Percentiles rank a stretch among this genome's conserved stretches.
Evolutionary conservation across 2,113 vertebrate genomes (phyloP).

Genomic region (Mastomys natalensis): DNA sequence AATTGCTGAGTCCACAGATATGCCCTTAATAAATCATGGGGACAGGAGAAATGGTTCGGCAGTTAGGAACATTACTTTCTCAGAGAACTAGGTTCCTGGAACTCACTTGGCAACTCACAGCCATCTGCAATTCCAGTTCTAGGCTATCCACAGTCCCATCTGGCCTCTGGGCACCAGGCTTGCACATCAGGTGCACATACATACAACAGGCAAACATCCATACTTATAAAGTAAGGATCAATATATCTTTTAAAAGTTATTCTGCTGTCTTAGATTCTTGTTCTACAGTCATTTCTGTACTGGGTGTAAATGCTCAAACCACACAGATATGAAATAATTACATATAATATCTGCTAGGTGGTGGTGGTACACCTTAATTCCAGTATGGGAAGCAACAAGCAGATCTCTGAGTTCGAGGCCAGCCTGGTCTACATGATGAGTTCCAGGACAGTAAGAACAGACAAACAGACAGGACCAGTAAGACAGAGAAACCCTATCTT

Average conservation of each 20-base stretch:
- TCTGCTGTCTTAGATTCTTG: neutral
- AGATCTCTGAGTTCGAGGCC: neutral
- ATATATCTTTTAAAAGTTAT: neutral
- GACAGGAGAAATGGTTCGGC: neutral
- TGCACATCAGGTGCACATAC: neutral
- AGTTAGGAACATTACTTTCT: neutral
- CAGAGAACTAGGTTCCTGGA: neutral
- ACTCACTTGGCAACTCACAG: neutral
- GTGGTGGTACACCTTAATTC: neutral
- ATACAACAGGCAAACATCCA: neutral
- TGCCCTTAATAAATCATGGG: neutral
- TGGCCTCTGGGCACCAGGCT: neutral
- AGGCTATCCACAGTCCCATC: neutral
- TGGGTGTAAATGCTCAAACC: neutral
- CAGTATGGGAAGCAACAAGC: neutral
- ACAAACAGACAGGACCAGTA: too few species aligned
- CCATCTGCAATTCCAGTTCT: neutral
- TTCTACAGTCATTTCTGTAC: slow-evolving; percentile 15
- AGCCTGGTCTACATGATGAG: neutral
- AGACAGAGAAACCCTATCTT: neutral
- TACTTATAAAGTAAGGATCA: neutral
- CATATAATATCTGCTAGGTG: neutral
- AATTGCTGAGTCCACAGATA: neutral
- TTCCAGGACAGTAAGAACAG: neutral
- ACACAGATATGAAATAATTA: slow-evolving; percentile 9